These are phyloP conservation scores for Typhlomys cinereus DNA, from an alignment of 2,113 vertebrate species.

Conservation along the genomic window DNA sequence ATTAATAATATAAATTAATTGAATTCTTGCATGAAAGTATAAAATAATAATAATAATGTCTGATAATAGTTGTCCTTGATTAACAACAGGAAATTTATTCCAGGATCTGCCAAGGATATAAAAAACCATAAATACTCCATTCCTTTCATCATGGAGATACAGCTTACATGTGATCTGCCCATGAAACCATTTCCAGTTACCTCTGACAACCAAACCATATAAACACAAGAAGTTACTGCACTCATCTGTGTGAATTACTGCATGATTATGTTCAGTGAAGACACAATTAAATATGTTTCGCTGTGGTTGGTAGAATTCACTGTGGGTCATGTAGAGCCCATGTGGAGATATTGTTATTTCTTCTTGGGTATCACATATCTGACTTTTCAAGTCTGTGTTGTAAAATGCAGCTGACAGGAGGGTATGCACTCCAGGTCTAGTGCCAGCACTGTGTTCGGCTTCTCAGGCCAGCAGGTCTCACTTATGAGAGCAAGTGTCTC, in stretches of 20 bases:
- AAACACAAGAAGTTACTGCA: not conserved
- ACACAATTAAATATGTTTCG: not conserved
- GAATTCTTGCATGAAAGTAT: too few relatives aligned
- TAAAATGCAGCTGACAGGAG: not conserved
- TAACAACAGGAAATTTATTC: not conserved
- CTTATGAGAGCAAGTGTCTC: not conserved
- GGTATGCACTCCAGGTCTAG: not conserved
- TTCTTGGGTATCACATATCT: not conserved
- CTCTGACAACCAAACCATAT: not conserved
- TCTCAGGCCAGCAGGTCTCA: too few relatives aligned
- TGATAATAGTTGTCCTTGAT: not conserved
- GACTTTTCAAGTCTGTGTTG: not conserved
- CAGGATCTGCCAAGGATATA: not conserved
- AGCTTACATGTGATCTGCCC: not conserved
- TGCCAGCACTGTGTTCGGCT: not conserved
- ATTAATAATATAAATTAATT: too few relatives aligned
- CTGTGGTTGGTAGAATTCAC: not conserved
- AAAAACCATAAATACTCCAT: not conserved
- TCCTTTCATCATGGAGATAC: not conserved
- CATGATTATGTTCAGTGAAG: not conserved
- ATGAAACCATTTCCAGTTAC: not conserved
- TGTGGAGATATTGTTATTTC: not conserved
- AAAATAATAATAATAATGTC: too few relatives aligned
- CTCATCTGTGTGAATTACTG: not conserved
- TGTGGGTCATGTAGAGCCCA: not conserved